Base-by-base conservation (phyloP, 1,140 invertebrate genomes). In the Drosophila bocqueti region DNA sequence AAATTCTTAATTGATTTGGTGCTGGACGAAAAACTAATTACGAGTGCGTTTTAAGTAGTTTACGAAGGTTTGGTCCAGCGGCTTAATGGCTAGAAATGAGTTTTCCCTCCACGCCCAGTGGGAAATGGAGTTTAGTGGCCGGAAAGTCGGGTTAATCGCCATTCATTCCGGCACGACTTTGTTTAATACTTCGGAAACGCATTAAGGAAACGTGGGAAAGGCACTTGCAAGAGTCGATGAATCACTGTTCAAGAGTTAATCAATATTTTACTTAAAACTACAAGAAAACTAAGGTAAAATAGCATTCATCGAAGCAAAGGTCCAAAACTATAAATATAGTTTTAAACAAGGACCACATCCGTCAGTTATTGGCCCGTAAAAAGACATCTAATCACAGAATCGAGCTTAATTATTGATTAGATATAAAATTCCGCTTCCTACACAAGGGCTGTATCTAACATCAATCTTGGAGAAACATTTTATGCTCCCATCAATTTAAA, bases 1-100 rank as follows among this genome's bases (percentile, higher is more conserved):
- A 74, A 73, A 83, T 74, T 69, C 78, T 69, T 80, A 87, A 87
- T 87, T 87, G 84, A 87, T 87, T 89, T 83, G 78, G 75, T 62
- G 80, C 67, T 79, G 50, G 64, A 61, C 55, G 38, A 75, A 67
- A 79, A 79, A 86, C 59, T 77, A 80, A 83, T 80, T 83, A 83
- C 67, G 76, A 80, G 60, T 73, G 72, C 72, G 63, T 72, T 76
- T 68, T 71, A 79, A 79, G 57, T 65, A 74, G 49, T 78, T 73
- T 63, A 65, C 66, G 46, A 58, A 80, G 60, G 58, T 63, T 76
- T 68, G 55, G 62, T 60, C 73, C 73, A 76, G 62, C 59, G 29
- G 63, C 45, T 55, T 76, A 67, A 67, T 59, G 47, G 55, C 47
- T 46, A 47, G 52, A 42, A 65, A 54, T 72, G 52, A 55, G 69